Percentiles rank a stretch among this genome's conserved stretches.
phyloP scores from a whole-genome alignment of 2,888 invertebrate species.

The Ophioninae sp. region DNA sequence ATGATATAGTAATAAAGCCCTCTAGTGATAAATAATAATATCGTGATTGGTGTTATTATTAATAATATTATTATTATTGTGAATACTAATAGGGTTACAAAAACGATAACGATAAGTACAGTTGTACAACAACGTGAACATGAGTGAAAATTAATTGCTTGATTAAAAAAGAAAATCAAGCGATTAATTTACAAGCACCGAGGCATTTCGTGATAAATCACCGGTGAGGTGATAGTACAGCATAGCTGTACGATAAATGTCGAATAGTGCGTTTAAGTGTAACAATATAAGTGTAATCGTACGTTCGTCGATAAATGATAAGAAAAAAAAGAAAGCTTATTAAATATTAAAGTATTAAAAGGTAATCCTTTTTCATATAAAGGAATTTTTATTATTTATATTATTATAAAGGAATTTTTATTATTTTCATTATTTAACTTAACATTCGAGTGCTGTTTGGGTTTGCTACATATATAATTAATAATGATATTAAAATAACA shows the following conservation, averaged over 20 bases:
- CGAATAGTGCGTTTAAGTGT: not conserved
- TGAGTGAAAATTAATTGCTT: too few relatives aligned
- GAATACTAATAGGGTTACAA: too few relatives aligned
- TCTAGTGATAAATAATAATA: too few relatives aligned
- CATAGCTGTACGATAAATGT: not conserved
- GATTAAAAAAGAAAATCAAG: not conserved
- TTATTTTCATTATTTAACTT: conserved; percentile 4
- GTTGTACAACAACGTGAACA: too few relatives aligned
- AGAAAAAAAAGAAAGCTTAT: not conserved
- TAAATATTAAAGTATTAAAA: too few relatives aligned
- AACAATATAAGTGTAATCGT: not conserved
- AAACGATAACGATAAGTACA: too few relatives aligned
- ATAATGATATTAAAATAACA: not conserved
- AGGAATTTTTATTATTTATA: too few relatives aligned
- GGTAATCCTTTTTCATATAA: too few relatives aligned
- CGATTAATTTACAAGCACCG: not conserved
- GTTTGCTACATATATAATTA: not conserved
- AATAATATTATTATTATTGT: too few relatives aligned
- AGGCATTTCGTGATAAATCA: not conserved
- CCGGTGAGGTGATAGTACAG: not conserved
- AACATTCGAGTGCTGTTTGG: conserved; percentile 12
- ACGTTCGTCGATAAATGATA: not conserved
- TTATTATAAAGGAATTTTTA: conserved; percentile 26
- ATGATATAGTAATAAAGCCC: too few relatives aligned
- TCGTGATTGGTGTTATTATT: too few relatives aligned